phyloP scores from a whole-genome alignment of 2,888 invertebrate species.

The Pharmacophagus antenor region DNA sequence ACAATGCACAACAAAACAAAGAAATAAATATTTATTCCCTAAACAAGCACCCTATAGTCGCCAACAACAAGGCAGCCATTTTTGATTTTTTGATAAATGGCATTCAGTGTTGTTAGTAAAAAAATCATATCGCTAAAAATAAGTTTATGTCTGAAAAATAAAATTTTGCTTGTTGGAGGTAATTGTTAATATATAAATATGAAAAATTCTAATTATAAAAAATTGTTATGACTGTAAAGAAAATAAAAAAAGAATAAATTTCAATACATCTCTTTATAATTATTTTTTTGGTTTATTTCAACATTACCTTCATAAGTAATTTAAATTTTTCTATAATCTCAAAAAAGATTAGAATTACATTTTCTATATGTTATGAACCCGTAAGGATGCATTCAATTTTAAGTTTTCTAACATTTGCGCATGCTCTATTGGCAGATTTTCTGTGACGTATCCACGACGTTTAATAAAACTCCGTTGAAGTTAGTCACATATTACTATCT shows the following conservation, averaged over 20 bases:
- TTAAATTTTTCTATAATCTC: too few species aligned
- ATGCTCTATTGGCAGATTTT: conserved; percentile 70
- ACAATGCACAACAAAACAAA: conserved; percentile 60
- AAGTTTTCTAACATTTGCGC: conserved; percentile 58
- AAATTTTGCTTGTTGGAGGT: not conserved
- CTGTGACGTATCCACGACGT: conserved; percentile 63
- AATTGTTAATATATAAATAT: too few species aligned
- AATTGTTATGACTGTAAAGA: too few species aligned
- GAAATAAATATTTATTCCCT: conserved; percentile 70
- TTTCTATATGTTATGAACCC: not conserved
- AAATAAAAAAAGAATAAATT: too few species aligned
- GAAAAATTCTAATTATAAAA: not conserved
- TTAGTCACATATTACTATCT: conserved; percentile 68
- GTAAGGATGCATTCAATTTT: conserved; percentile 56
- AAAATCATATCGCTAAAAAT: conserved; percentile 7
- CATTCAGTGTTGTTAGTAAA: conserved; percentile 44
- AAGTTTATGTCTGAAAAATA: not conserved
- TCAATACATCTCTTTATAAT: too few species aligned
- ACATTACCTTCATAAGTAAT: too few species aligned
- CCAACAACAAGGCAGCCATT: conserved; percentile 80
- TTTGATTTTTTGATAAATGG: conserved; percentile 70
- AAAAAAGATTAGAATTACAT: not conserved
- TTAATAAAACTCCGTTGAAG: conserved; percentile 61
- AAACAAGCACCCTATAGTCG: conserved; percentile 76
- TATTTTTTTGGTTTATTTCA: too few species aligned